phyloP scores from a whole-genome alignment of 2,797 vertebrate genomes.

The Leuciscus waleckii region DNA sequence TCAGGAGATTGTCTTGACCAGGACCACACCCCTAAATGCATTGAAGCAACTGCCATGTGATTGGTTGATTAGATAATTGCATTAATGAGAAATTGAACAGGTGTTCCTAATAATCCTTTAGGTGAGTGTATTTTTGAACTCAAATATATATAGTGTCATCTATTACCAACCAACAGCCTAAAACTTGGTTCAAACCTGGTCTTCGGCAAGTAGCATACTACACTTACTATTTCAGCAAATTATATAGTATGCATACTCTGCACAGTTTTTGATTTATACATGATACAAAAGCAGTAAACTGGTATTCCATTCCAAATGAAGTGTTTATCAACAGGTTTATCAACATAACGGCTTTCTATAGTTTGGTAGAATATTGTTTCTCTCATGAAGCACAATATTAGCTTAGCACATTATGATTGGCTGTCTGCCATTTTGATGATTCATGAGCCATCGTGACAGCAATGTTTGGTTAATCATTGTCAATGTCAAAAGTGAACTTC shows the following conservation, averaged over 20 bases:
- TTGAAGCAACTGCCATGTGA: no score
- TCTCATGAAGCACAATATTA: not conserved
- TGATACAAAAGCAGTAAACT: not conserved
- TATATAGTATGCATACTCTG: not conserved
- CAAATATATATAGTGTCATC: not conserved
- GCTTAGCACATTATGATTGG: not conserved
- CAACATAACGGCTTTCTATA: not conserved
- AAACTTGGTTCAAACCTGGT: not conserved
- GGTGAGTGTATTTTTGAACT: not conserved
- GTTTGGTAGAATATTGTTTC: not conserved
- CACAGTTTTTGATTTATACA: not conserved
- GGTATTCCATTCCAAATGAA: not conserved
- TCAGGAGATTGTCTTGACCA: no score
- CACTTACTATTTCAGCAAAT: not conserved
- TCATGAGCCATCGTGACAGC: not conserved
- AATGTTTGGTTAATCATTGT: not conserved
- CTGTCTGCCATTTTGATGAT: constrained; percentile 12
- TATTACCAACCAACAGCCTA: no score
- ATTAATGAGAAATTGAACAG: no score
- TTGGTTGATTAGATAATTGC: no score
- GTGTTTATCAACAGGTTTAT: not conserved
- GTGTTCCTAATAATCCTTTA: no score
- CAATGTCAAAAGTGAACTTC: not conserved
- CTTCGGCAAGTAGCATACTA: not conserved
- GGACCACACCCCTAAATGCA: no score